These are phyloP conservation scores for Aurelia aurita complex sp. Pacific DNA, from an alignment of 30 jellyfish, hydroid and myxozoan species.

Conservation along the genomic window DNA sequence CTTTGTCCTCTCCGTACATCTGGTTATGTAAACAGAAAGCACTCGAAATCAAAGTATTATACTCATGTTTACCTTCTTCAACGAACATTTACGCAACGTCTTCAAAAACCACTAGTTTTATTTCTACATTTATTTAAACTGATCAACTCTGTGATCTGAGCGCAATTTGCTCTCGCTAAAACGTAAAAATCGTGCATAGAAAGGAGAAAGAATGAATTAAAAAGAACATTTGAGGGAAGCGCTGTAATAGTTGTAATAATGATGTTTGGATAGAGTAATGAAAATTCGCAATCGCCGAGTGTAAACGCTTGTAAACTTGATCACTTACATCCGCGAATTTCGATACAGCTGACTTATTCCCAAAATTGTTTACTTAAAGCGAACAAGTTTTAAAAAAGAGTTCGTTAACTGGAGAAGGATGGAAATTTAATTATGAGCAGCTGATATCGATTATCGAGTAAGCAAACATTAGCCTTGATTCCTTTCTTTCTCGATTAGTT, in stretches of 20 bases:
- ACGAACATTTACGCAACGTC: slow-evolving; percentile 1
- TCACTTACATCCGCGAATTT: slow-evolving; percentile 58
- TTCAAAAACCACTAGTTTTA: slow-evolving; percentile 27
- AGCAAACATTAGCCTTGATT: slow-evolving; percentile 37
- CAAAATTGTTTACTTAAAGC: slow-evolving; percentile 61
- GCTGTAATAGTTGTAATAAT: slow-evolving; percentile 7
- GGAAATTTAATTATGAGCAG: slow-evolving; percentile 56
- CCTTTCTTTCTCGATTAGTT: slow-evolving; percentile 40
- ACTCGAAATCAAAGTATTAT: slow-evolving; percentile 9
- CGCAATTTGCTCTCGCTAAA: slow-evolving; percentile 37
- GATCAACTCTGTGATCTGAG: slow-evolving; percentile 1
- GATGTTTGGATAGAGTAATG: slow-evolving; percentile 49
- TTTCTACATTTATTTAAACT: background rate
- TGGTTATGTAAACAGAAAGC: slow-evolving; percentile 12
- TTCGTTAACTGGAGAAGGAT: slow-evolving; percentile 17
- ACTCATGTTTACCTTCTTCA: background rate
- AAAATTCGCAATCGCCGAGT: slow-evolving; percentile 51
- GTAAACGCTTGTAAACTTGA: slow-evolving; percentile 68
- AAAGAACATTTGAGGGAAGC: slow-evolving; percentile 50
- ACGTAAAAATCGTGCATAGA: slow-evolving; percentile 46
- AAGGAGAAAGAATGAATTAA: slow-evolving; percentile 52
- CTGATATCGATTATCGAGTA: slow-evolving; percentile 64
- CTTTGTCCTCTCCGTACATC: background rate
- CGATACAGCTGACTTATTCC: slow-evolving; percentile 77
- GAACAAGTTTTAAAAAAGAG: slow-evolving; percentile 35